Evolutionary conservation across 2,113 vertebrate species (phyloP).

Genomic region (Brienomyrus brachyistius): DNA sequence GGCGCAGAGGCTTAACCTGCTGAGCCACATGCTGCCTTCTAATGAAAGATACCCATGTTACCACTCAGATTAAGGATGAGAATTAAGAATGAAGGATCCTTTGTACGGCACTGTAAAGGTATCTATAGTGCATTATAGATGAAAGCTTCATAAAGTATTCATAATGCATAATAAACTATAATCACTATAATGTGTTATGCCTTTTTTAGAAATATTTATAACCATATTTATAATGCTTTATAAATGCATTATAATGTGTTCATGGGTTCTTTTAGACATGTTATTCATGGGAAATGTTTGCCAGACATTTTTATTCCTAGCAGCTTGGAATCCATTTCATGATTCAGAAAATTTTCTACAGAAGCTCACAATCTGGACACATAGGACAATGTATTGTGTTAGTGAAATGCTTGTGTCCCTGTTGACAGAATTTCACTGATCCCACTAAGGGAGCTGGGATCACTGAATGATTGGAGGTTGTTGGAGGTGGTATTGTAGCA

Average conservation of each 20-base stretch:
- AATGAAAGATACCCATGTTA: background rate
- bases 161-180: background rate
- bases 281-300: background rate
- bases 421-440: background rate
- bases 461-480: background rate
- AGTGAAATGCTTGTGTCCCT: background rate
- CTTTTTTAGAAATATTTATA: background rate
- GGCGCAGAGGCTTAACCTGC: too few relatives aligned
- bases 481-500: background rate
- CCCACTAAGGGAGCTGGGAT: background rate
- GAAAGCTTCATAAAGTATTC: background rate
- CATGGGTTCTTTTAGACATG: background rate
- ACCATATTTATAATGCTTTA: background rate
- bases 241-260: background rate
- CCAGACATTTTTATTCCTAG: background rate
- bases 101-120: background rate
- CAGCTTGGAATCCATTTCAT: background rate
- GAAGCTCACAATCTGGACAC: background rate
- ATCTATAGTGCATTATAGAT: background rate
- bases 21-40: background rate
- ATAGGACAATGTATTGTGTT: background rate
- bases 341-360: background rate
- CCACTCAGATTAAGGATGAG: background rate
- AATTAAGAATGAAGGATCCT: background rate
- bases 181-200: background rate